These are phyloP conservation scores for Sitodiplosis mosellana DNA, from an alignment of 1,140 invertebrate genomes.

Conservation along the genomic window DNA sequence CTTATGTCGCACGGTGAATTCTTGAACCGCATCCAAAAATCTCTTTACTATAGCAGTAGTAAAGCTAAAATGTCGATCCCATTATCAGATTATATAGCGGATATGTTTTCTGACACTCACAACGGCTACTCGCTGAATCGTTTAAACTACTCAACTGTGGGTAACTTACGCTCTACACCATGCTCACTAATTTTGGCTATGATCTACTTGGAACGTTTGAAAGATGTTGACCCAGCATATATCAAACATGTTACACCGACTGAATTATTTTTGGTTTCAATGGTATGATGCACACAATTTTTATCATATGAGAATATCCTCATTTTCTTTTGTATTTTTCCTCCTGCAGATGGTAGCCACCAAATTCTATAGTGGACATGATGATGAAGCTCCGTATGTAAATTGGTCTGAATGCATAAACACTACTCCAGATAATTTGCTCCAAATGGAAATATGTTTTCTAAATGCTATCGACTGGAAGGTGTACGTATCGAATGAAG, in stretches of 20 bases:
- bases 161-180: conserved; percentile 68
- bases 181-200: conserved; percentile 65
- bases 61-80: conserved; percentile 16
- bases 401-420: conserved; percentile 69
- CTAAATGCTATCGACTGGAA: conserved; percentile 35
- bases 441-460: conserved; percentile 38
- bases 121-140: conserved; percentile 52
- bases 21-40: conserved; percentile 59
- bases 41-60: conserved; percentile 67
- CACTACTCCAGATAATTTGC: conserved; percentile 53
- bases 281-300: conserved; percentile 57
- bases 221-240: conserved; percentile 64
- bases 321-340: no score
- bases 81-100: conserved; percentile 56
- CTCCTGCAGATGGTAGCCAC: conserved; percentile 75
- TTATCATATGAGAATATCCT: conserved; percentile 1
- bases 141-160: conserved; percentile 59
- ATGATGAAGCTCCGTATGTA: conserved; percentile 72
- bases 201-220: conserved; percentile 72
- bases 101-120: conserved; percentile 55
- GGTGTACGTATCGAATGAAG: conserved; percentile 49
- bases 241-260: conserved; percentile 60
- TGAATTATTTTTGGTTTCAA: conserved; percentile 78
- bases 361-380: conserved; percentile 85
- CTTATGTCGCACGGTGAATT: conserved; percentile 43